Conservation (phyloP, 2,113 vertebrate genomes). For the Aepyceros melampus region DNA sequence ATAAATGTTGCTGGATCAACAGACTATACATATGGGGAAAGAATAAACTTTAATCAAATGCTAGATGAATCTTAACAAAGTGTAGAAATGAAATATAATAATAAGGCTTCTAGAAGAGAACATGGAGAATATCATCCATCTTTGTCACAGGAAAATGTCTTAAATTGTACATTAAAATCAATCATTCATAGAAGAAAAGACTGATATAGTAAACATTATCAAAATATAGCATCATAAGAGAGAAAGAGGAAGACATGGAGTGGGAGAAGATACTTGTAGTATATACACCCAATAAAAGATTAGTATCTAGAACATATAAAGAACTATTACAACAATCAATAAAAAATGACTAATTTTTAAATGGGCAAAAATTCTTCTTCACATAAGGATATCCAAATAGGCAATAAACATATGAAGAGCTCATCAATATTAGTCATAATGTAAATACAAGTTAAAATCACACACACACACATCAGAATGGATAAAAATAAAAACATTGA, state of each 20-base stretch:
- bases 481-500: background rate
- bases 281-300: background rate
- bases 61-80: background rate
- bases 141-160: background rate
- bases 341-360: background rate
- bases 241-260: background rate
- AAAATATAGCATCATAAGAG: background rate
- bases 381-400: background rate
- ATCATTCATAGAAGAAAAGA: background rate
- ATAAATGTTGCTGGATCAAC: background rate
- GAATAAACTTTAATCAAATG: background rate
- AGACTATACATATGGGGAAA: background rate
- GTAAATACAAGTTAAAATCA: background rate
- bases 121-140: background rate
- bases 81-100: background rate
- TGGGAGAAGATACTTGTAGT: background rate
- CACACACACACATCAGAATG: background rate
- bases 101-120: background rate
- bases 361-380: background rate
- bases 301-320: background rate
- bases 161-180: background rate
- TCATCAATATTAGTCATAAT: background rate
- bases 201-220: background rate
- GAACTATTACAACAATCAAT: background rate
- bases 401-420: background rate